phyloP scores from a whole-genome alignment of 2,113 vertebrate species.

The Pseudonaja textilis region DNA sequence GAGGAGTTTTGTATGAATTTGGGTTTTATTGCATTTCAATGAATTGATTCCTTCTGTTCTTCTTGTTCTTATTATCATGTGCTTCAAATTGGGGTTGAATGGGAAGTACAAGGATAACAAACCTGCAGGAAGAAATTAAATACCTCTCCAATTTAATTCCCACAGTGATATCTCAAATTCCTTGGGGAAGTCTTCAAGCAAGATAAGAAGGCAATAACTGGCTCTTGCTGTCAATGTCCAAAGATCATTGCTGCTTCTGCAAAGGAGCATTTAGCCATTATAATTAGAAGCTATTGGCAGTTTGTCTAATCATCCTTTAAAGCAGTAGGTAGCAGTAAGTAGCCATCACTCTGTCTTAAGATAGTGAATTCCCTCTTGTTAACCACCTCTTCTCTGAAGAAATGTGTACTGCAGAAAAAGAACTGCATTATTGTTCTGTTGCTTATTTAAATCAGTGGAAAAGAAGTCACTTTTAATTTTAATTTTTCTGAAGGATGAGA shows the following conservation, averaged over 20 bases:
- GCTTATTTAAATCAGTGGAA: not conserved
- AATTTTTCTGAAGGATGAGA: not conserved
- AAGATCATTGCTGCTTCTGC: not conserved
- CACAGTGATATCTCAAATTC: not conserved
- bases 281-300: not conserved
- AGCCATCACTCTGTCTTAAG: not conserved
- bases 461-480: not conserved
- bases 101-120: not conserved
- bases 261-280: not conserved
- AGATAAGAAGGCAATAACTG: not conserved
- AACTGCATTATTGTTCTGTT: not conserved
- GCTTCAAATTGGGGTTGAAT: not conserved
- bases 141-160: not conserved
- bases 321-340: not conserved
- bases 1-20: not conserved
- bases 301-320: not conserved
- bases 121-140: not conserved
- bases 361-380: not conserved
- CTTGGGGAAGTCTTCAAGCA: not conserved
- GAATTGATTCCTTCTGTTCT: not conserved
- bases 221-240: not conserved
- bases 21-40: not conserved
- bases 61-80: not conserved
- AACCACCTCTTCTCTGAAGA: not conserved
- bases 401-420: not conserved